Conservation (phyloP, 2,797 vertebrate species). For the Chromobotia macracanthus region DNA sequence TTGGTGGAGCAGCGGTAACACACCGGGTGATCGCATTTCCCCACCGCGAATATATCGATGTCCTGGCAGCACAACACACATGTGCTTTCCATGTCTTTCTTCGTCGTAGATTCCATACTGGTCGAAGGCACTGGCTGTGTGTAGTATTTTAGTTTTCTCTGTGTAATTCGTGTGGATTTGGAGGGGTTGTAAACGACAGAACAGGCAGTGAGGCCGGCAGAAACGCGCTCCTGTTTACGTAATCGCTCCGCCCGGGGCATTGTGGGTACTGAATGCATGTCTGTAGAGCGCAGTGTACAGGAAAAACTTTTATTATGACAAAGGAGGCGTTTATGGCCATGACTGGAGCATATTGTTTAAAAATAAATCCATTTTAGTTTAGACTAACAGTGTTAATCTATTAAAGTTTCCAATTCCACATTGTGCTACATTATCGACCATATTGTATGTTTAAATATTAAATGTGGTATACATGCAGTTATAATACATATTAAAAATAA, state of each 20-base stretch:
- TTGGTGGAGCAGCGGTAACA: constrained; percentile 97
- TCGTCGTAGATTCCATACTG: constrained; percentile 70
- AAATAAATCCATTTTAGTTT: no score
- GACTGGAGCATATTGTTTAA: no score
- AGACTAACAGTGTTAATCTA: no score
- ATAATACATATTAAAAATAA: no score
- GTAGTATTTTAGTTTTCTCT: constrained; percentile 19
- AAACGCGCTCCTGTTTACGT: constrained; percentile 44
- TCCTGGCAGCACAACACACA: constrained; percentile 97
- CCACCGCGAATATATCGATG: constrained; percentile 89
- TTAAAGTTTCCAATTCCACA: no score
- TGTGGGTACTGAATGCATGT: constrained; percentile 42
- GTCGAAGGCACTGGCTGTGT: background rate
- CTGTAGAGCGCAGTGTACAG: background rate
- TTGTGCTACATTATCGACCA: no score
- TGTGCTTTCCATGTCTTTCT: constrained; percentile 79
- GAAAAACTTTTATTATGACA: constrained; percentile 32
- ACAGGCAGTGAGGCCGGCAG: constrained; percentile 26
- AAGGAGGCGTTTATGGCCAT: background rate
- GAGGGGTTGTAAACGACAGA: constrained; percentile 22
- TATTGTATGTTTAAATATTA: no score
- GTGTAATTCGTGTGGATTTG: constrained; percentile 6
- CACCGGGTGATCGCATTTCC: constrained; percentile 96
- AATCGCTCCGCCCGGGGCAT: constrained; percentile 37
- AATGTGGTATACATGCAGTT: no score